phyloP scores from a whole-genome alignment of 2,888 invertebrate species.

The Melinaea marsaeus region DNA sequence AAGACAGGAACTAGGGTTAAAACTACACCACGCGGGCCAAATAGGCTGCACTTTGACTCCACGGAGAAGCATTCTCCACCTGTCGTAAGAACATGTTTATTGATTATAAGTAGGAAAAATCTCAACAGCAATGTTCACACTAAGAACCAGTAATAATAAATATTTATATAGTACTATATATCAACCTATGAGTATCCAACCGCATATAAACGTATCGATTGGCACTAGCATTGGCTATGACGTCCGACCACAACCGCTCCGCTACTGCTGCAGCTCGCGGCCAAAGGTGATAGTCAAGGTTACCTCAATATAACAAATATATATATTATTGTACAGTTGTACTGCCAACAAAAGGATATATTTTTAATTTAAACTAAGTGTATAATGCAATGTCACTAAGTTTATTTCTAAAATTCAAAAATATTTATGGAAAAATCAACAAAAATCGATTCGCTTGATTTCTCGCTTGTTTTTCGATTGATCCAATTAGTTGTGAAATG shows the following conservation, averaged over 20 bases:
- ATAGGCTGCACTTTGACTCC: conserved; percentile 81
- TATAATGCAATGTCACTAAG: no score
- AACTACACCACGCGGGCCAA: conserved; percentile 85
- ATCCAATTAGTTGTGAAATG: no score
- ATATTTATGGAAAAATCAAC: no score
- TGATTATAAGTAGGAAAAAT: not conserved
- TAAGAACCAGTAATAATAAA: not conserved
- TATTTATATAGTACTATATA: no score
- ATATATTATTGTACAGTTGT: no score
- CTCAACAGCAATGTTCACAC: not conserved
- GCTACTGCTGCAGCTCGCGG: conserved; percentile 81
- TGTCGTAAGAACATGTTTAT: conserved; percentile 32
- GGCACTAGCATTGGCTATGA: conserved; percentile 83
- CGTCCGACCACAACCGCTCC: conserved; percentile 87
- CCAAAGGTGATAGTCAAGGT: conserved; percentile 59
- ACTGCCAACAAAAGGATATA: no score
- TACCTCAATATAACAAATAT: conserved; percentile 38
- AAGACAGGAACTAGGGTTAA: conserved; percentile 82
- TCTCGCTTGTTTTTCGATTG: no score
- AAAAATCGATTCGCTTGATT: no score
- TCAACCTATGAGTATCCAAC: conserved; percentile 62
- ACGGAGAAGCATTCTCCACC: conserved; percentile 79
- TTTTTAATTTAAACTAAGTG: no score
- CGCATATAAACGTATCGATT: conserved; percentile 77
- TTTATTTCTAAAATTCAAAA: no score